phyloP scores from a whole-genome alignment of 2,797 vertebrate species.

The Thamnophis elegans region DNA sequence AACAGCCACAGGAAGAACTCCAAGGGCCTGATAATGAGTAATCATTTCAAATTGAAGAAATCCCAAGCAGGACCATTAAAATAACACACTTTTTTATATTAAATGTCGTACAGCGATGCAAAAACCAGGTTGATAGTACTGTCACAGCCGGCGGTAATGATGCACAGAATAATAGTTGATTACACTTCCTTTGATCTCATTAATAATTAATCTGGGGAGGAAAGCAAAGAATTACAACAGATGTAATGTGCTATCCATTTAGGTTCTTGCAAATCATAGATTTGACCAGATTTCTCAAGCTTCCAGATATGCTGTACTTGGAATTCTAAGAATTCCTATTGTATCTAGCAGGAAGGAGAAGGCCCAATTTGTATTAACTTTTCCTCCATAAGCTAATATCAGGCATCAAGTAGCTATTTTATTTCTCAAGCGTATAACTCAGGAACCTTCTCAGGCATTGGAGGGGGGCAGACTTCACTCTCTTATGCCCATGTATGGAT shows the following conservation, averaged over 20 bases:
- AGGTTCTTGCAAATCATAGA: neutral
- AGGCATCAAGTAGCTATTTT: neutral
- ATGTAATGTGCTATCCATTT: neutral
- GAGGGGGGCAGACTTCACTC: neutral
- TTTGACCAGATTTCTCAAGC: neutral
- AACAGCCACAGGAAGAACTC: neutral
- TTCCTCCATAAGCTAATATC: neutral
- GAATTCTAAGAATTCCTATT: neutral
- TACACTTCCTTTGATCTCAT: neutral
- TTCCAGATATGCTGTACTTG: neutral
- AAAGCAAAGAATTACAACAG: neutral
- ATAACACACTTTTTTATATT: constrained; percentile 3
- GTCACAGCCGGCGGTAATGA: neutral
- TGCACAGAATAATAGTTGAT: neutral
- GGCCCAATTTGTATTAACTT: neutral
- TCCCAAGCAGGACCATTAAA: neutral
- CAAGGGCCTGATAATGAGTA: neutral
- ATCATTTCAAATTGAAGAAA: neutral
- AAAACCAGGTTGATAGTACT: neutral
- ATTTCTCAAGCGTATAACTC: neutral
- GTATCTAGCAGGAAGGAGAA: neutral
- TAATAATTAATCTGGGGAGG: neutral
- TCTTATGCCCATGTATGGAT: neutral
- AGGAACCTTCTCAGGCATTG: neutral
- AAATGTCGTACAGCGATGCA: neutral